These are phyloP conservation scores for Dicycla oo DNA, from an alignment of 2,888 invertebrate species.

Conservation along the genomic window DNA sequence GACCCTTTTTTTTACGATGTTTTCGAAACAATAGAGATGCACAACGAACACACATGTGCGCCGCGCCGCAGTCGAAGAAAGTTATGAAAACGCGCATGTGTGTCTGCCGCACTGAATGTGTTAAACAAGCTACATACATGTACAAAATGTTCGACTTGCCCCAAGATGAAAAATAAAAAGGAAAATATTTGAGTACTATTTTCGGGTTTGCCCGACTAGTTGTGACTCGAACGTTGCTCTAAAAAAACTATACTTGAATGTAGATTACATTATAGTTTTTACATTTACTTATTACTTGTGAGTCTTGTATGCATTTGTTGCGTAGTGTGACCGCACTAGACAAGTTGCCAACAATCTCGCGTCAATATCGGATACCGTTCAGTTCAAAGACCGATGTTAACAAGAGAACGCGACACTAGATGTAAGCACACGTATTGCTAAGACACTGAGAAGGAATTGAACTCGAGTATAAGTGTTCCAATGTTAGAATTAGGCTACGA, in stretches of 20 bases:
- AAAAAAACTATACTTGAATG: too few species aligned
- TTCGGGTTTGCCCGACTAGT: neutral
- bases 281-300: too few species aligned
- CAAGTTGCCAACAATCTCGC: conserved; percentile 2
- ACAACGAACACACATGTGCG: too few species aligned
- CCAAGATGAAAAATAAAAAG: neutral
- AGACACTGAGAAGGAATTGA: conserved; percentile 70
- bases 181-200: too few species aligned
- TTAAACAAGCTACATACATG: neutral
- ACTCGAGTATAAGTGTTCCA: conserved; percentile 62
- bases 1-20: too few species aligned
- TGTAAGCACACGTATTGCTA: conserved; percentile 57
- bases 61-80: too few species aligned
- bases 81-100: too few species aligned
- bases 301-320: neutral
- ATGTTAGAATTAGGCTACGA: conserved; percentile 52
- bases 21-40: too few species aligned
- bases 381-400: conserved; percentile 1
- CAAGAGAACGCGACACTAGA: conserved; percentile 41
- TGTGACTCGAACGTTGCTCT: neutral
- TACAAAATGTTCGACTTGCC: neutral
- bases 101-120: too few species aligned
- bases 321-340: conserved; percentile 22
- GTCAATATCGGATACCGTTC: conserved; percentile 21
- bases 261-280: too few species aligned